A percentile compares a stretch with the other conserved stretches of the same genome.
Conservation (phyloP, 1,140 invertebrate genomes). For the Rhizoglyphus robini region DNA sequence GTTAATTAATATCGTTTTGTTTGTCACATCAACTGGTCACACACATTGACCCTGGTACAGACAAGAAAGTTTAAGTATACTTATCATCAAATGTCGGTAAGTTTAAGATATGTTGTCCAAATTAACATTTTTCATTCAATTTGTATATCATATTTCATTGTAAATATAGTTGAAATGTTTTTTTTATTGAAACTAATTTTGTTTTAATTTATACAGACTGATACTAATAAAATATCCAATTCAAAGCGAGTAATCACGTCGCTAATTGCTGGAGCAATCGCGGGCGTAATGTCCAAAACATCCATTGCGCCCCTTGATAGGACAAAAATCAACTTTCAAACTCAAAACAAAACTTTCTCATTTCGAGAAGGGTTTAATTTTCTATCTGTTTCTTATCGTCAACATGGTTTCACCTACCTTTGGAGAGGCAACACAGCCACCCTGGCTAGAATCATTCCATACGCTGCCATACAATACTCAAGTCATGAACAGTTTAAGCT, state of each 20-base stretch:
- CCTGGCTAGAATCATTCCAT: constrained; percentile 88
- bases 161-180: too few relatives aligned
- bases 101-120: too few relatives aligned
- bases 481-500: constrained; percentile 91
- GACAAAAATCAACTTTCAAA: constrained; percentile 96
- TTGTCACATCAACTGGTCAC: too few relatives aligned
- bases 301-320: constrained; percentile 89
- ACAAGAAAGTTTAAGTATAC: too few relatives aligned
- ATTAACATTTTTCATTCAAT: neutral
- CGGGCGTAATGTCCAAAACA: constrained; percentile 90
- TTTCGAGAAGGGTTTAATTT: constrained; percentile 61
- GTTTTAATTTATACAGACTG: neutral
- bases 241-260: constrained; percentile 25
- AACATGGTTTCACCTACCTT: constrained; percentile 52
- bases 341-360: constrained; percentile 54
- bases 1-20: too few relatives aligned
- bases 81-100: neutral
- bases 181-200: neutral
- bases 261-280: constrained; percentile 57
- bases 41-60: too few relatives aligned
- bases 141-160: neutral
- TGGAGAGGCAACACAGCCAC: constrained; percentile 97
- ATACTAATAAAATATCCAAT: neutral
- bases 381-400: constrained; percentile 38
- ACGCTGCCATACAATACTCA: constrained; percentile 92